These are phyloP conservation scores for Axinella damicornis DNA, from an alignment of 37 sponge, comb jelly and placozoan genomes.

Conservation along the genomic window DNA sequence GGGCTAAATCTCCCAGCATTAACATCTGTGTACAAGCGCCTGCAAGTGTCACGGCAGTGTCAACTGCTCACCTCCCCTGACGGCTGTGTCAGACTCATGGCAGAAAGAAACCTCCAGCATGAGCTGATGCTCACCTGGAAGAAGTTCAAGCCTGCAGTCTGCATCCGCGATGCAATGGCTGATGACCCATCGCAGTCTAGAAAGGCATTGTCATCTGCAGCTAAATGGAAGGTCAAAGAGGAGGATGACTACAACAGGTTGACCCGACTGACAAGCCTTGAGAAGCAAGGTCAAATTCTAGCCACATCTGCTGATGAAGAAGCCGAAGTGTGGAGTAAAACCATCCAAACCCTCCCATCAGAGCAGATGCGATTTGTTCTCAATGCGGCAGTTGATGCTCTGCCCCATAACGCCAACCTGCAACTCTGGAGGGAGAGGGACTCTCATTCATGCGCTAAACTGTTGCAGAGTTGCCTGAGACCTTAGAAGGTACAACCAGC, in stretches of 20 bases:
- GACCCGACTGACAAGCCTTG: no score
- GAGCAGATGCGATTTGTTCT: not conserved
- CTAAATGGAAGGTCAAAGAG: no score
- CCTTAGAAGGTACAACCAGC: constrained; percentile 1
- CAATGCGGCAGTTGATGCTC: not conserved
- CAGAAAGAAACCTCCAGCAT: not conserved
- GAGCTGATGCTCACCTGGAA: not conserved
- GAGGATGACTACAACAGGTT: no score
- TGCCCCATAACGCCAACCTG: constrained; percentile 10
- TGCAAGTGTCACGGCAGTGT: constrained; percentile 3
- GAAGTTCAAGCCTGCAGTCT: not conserved
- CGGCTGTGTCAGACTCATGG: not conserved
- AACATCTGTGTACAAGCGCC: not conserved
- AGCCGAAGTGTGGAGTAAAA: not conserved
- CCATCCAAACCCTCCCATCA: not conserved
- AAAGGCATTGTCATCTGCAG: not conserved
- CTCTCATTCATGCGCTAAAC: not conserved
- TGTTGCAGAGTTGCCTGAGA: not conserved
- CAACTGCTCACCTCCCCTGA: constrained; percentile 3
- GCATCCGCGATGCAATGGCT: not conserved
- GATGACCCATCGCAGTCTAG: not conserved
- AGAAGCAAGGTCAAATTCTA: no score
- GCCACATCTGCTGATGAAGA: no score
- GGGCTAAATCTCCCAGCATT: constrained; percentile 2
- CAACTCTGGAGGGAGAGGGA: not conserved